A percentile compares a stretch with the other conserved stretches of the same genome.
These are phyloP conservation scores for Drosophila histrio DNA, from an alignment of 2,888 invertebrate genomes.

Conservation along the genomic window DNA sequence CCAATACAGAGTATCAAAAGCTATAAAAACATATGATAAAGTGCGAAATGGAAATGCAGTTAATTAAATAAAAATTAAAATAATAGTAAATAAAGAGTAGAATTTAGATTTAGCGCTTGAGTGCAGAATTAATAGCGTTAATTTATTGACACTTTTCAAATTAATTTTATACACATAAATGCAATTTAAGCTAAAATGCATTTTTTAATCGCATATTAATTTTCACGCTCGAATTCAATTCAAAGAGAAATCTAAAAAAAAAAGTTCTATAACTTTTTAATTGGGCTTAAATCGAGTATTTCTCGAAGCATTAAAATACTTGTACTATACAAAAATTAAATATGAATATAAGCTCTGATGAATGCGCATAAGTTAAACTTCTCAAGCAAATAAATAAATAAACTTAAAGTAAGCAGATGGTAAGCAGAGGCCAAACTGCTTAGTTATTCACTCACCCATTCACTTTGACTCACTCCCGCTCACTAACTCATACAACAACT, in stretches of 20 bases:
- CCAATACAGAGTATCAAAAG: too few relatives aligned
- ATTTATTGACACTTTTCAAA: not conserved
- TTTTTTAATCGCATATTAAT: not conserved
- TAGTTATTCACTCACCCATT: constrained; percentile 27
- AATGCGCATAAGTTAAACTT: constrained; percentile 8
- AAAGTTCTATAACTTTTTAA: not conserved
- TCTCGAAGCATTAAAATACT: not conserved
- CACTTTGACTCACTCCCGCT: constrained; percentile 1
- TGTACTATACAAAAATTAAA: not conserved
- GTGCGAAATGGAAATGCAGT: not conserved
- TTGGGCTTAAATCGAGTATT: not conserved
- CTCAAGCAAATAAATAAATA: constrained; percentile 15
- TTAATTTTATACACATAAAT: not conserved
- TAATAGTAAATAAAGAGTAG: too few relatives aligned
- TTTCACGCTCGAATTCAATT: not conserved
- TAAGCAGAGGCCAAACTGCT: constrained; percentile 3
- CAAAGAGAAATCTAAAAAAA: not conserved
- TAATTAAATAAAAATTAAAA: not conserved
- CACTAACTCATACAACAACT: not conserved
- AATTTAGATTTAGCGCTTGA: not conserved
- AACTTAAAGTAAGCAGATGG: not conserved
- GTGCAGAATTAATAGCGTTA: too few relatives aligned
- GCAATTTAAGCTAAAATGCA: not conserved
- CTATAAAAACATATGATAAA: too few relatives aligned
- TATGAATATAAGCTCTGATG: constrained; percentile 3